Percentiles rank a stretch among this genome's conserved stretches.
Evolutionary conservation across 2,888 invertebrate genomes (phyloP).

Genomic region (Agriopis leucophaearia): DNA sequence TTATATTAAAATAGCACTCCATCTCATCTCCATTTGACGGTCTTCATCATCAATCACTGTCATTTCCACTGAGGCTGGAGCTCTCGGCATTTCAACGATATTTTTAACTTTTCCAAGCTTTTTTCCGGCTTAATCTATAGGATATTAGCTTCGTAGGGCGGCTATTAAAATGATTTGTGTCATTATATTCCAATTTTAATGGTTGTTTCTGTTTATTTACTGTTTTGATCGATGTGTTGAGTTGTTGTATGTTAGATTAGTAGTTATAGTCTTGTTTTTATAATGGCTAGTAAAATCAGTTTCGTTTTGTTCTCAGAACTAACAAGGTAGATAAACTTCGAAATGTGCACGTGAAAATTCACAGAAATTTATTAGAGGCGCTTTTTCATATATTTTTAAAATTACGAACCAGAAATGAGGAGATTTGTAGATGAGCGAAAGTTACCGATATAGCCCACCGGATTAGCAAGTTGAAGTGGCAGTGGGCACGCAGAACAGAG

Average conservation of each 20-base stretch:
- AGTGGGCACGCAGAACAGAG: too few relatives aligned
- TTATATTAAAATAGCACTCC: constrained; percentile 47
- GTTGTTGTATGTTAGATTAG: not conserved
- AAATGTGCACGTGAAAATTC: too few relatives aligned
- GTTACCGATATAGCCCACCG: too few relatives aligned
- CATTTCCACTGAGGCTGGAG: constrained; percentile 39
- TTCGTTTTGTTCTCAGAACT: too few relatives aligned
- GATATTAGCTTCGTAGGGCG: constrained; percentile 35
- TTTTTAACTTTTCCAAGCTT: constrained; percentile 44
- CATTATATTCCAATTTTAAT: constrained; percentile 30
- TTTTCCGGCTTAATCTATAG: constrained; percentile 40
- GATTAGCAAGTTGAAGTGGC: too few relatives aligned
- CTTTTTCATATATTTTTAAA: too few relatives aligned
- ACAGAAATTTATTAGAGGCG: too few relatives aligned
- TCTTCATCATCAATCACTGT: constrained; percentile 49
- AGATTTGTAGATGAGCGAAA: too few relatives aligned
- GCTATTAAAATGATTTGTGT: constrained; percentile 41
- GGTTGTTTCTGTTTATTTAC: constrained; percentile 30
- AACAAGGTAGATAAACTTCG: too few relatives aligned
- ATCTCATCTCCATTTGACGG: constrained; percentile 42
- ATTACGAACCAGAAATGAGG: too few relatives aligned
- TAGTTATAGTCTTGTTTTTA: not conserved
- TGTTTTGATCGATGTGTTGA: constrained; percentile 27
- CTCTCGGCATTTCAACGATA: constrained; percentile 38
- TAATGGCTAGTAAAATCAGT: too few relatives aligned